Percentiles rank a stretch among this genome's conserved stretches.
Conservation (phyloP, 2,888 invertebrate genomes). For the Ormia ochracea region DNA sequence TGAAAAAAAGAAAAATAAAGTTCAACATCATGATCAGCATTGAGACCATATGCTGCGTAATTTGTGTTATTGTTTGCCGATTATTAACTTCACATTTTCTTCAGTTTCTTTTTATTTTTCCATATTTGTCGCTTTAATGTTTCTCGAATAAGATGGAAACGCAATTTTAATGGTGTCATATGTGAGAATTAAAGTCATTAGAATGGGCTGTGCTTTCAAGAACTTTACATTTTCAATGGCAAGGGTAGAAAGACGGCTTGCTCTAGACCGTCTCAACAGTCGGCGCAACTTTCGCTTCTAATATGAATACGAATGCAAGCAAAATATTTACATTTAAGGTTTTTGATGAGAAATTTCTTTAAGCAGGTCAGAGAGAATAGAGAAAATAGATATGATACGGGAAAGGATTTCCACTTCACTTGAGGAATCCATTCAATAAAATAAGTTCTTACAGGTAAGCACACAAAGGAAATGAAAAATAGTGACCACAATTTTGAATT, state of each 20-base stretch:
- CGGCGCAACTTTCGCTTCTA: background rate
- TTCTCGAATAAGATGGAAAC: conserved; percentile 44
- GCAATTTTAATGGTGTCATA: conserved; percentile 62
- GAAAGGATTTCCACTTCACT: too few species aligned
- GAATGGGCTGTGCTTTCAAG: conserved; percentile 32
- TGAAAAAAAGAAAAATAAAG: conserved; percentile 32
- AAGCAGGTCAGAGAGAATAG: too few species aligned
- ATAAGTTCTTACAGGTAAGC: too few species aligned
- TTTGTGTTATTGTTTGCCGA: conserved; percentile 76
- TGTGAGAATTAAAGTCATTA: conserved; percentile 58
- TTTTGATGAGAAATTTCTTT: too few species aligned
- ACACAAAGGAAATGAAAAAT: too few species aligned
- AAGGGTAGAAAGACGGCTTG: background rate
- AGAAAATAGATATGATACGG: too few species aligned
- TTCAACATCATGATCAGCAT: conserved; percentile 69
- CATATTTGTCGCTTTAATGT: conserved; percentile 28
- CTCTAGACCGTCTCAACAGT: background rate
- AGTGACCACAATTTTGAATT: too few species aligned
- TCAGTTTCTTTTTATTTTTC: conserved; percentile 21
- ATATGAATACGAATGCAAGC: too few species aligned
- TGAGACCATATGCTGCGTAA: conserved; percentile 77
- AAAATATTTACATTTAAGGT: too few species aligned
- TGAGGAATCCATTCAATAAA: too few species aligned
- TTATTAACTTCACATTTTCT: conserved; percentile 65
- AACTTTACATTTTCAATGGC: background rate